Conservation (phyloP, 2,888 invertebrate genomes). For the Tridacna gigas region DNA sequence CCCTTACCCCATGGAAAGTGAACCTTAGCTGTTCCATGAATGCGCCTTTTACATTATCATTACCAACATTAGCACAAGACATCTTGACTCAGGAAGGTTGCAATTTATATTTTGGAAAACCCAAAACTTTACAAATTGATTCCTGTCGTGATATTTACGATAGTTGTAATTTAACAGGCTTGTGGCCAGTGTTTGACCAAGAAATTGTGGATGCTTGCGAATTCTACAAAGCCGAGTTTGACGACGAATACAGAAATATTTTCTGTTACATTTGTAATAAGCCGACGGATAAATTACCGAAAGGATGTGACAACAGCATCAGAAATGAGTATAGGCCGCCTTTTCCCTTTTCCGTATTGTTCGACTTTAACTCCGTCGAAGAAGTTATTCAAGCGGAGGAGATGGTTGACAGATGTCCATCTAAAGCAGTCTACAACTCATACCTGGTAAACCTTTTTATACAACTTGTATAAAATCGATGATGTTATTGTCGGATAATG, state of each 20-base stretch:
- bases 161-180: slow-evolving; percentile 7
- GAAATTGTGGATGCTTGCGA: not conserved
- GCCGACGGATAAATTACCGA: no score
- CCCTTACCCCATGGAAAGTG: not conserved
- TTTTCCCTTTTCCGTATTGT: not conserved
- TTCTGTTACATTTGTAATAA: slow-evolving; percentile 3
- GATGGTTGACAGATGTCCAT: not conserved
- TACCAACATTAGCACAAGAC: not conserved
- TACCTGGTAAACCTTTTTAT: not conserved
- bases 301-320: not conserved
- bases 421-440: not conserved
- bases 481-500: no score
- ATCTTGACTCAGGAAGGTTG: not conserved
- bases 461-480: no score
- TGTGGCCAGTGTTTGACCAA: not conserved
- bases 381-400: not conserved
- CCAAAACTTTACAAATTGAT: not conserved
- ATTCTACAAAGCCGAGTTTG: not conserved
- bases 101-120: not conserved
- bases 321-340: no score
- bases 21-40: not conserved
- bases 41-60: not conserved
- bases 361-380: slow-evolving; percentile 1
- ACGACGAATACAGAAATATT: not conserved
- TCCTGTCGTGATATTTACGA: not conserved